These are phyloP conservation scores for Thinocorus orbignyianus DNA, from an alignment of 2,113 vertebrate species.

Conservation along the genomic window DNA sequence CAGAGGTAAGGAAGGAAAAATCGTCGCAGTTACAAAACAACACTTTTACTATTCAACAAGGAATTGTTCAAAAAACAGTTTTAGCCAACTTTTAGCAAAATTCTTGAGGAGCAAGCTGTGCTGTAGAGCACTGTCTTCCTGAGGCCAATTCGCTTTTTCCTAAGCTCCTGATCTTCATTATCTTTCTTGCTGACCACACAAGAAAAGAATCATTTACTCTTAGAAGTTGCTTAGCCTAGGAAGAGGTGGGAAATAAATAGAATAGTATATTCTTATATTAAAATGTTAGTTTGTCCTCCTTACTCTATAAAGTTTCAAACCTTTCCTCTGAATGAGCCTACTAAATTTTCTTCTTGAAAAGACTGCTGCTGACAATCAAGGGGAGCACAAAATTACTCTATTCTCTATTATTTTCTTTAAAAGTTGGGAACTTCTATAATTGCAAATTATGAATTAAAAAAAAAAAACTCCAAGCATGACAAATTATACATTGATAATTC, in stretches of 20 bases:
- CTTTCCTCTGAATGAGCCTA: not conserved
- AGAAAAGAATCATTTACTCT: not conserved
- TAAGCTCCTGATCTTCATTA: not conserved
- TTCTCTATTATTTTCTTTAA: not conserved
- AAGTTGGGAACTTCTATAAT: not conserved
- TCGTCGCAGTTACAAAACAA: not conserved
- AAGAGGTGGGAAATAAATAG: not conserved
- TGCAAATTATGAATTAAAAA: not conserved
- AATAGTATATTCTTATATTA: not conserved
- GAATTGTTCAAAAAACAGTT: not conserved
- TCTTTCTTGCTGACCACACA: not conserved
- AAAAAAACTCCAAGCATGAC: accelerated
- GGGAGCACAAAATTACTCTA: not conserved
- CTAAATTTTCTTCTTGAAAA: not conserved
- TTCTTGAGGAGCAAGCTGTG: not conserved
- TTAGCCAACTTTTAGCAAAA: not conserved
- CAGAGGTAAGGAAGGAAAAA: not conserved
- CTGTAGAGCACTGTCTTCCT: not conserved
- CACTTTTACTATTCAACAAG: not conserved
- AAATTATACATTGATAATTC: not conserved
- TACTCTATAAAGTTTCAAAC: not conserved
- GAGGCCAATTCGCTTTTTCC: not conserved
- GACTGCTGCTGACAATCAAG: not conserved
- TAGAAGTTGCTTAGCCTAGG: not conserved
- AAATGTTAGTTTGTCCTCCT: not conserved